phyloP scores from a whole-genome alignment of 2,113 vertebrate genomes.

The Chelonoidis abingdonii region DNA sequence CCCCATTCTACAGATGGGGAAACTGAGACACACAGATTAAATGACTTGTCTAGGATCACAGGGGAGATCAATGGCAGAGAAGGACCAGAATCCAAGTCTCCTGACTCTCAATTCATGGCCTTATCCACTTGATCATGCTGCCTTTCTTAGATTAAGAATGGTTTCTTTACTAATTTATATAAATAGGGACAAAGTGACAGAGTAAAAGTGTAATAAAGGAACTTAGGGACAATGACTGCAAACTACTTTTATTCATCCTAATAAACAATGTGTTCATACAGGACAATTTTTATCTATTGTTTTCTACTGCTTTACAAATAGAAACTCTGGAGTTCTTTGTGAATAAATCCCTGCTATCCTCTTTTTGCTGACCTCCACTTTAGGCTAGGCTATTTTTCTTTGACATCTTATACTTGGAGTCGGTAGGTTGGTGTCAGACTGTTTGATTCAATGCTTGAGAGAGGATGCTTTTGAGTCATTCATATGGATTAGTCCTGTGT shows the following conservation, averaged over 20 bases:
- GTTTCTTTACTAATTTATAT: no score
- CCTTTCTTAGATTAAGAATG: no score
- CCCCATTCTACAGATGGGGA: background rate
- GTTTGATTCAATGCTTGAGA: background rate
- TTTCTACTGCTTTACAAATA: no score
- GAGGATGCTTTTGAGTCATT: background rate
- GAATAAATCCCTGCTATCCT: background rate
- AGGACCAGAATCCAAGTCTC: background rate
- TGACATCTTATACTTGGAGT: background rate
- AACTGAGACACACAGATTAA: background rate
- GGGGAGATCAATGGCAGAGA: background rate
- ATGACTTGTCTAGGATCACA: background rate
- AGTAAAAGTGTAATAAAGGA: no score
- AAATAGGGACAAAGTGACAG: no score
- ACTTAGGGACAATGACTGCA: no score
- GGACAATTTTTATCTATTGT: no score
- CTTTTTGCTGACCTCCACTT: background rate
- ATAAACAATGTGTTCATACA: no score
- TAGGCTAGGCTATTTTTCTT: background rate
- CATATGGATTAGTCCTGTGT: background rate
- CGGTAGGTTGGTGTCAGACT: background rate
- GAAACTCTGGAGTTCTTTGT: accelerated
- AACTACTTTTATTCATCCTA: no score
- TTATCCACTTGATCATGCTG: no score
- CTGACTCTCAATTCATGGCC: background rate